Evolutionary conservation across 2,888 invertebrate genomes (phyloP), one percentile per base, ranked within the genome.

Genomic region (Hirtodrosophila trivittata): DNA sequence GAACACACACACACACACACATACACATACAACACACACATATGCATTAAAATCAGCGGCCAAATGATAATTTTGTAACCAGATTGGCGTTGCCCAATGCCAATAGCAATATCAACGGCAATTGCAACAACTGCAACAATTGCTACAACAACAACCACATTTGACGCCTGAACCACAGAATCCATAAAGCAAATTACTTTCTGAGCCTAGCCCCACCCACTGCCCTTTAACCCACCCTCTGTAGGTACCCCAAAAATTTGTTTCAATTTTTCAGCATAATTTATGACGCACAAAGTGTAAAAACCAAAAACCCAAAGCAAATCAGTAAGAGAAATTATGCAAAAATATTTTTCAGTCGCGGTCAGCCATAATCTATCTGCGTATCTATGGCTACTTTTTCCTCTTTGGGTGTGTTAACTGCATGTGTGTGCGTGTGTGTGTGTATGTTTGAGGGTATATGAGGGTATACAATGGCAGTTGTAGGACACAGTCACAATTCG

Each of bases 281-380:
- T 80, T 85, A 80, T 85, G 75, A 75, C 42, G 62, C 85, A 78
- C 49, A 75, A 67, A 85, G 82, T 82, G 71, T 71, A 82, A 85
- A 80, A 80, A 82, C 80, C 80, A 66, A 70, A 77, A 71, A 52
- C 57, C 75, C 66, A 21, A 21, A 55, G 56, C 66, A 84, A 86
- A 86, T 83, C 83, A 77, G 67, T 71, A 58, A 35, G 56, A 64
- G 81, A 77, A 83, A 86, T 86, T 81, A 83, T 86, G 83, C 83
- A 86, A 86, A 86, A 84, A 71, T 73, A 77, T 83, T 75, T 74
- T 60, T 47, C 41, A 57, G 52, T 55, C 42, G 72, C 54, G 71
- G 81, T 74, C 65, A 65, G 66, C 63, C 63, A 58, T 63, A 73
- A 71, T 71, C 73, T 62, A 54, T 49, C 39, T 66, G 32, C 43